Conservation (phyloP, 2,797 vertebrate genomes). For the Xerus rutilus region DNA sequence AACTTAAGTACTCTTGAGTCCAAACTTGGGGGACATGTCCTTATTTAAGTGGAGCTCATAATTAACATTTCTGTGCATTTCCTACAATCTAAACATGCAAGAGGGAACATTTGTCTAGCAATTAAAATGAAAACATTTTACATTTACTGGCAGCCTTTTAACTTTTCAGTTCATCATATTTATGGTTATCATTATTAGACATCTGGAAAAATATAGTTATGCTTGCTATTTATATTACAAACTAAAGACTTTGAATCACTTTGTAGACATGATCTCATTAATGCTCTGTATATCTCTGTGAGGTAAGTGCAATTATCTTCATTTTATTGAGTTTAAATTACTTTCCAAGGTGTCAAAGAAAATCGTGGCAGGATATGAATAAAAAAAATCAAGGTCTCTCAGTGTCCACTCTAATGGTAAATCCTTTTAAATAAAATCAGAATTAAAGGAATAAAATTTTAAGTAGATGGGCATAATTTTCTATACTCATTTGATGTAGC, state of each 20-base stretch:
- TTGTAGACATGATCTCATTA: constrained; percentile 85
- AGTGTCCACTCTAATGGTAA: constrained; percentile 77
- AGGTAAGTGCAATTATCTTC: constrained; percentile 84
- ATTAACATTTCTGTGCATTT: constrained; percentile 80
- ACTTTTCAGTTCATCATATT: constrained; percentile 82
- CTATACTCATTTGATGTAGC: constrained; percentile 64
- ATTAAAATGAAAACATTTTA: constrained; percentile 84
- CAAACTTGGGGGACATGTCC: constrained; percentile 77
- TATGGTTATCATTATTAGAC: constrained; percentile 84
- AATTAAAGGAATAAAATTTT: constrained; percentile 67
- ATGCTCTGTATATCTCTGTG: constrained; percentile 73
- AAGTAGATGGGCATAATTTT: constrained; percentile 72
- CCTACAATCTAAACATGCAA: constrained; percentile 75
- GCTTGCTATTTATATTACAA: constrained; percentile 83
- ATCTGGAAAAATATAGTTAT: constrained; percentile 85
- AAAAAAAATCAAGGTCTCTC: constrained; percentile 61
- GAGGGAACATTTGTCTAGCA: constrained; percentile 75
- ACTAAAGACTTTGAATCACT: constrained; percentile 81
- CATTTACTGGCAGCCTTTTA: constrained; percentile 81
- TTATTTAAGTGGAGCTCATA: constrained; percentile 77
- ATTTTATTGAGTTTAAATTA: constrained; percentile 85
- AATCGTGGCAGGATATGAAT: constrained; percentile 68
- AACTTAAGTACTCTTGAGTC: constrained; percentile 74
- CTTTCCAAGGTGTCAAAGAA: constrained; percentile 84
- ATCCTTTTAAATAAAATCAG: constrained; percentile 66